Evolutionary conservation across 2,113 vertebrate species (phyloP).

Genomic region (Kobus ellipsiprymnus): DNA sequence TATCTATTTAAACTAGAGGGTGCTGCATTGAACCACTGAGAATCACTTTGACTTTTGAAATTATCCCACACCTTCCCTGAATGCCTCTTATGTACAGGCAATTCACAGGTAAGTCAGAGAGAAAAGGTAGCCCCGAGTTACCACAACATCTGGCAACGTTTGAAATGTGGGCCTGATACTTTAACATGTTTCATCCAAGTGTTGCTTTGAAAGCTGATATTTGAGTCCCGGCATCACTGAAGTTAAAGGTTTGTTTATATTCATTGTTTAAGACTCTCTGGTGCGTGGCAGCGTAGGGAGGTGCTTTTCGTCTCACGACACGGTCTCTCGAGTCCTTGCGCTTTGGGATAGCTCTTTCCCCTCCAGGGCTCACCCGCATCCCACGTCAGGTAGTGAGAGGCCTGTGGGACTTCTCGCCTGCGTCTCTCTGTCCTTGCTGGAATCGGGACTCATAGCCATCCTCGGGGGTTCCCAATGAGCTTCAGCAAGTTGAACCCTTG

Average conservation of each 20-base stretch:
- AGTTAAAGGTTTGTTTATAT: not conserved
- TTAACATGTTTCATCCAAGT: accelerated
- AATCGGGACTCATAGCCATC: not conserved
- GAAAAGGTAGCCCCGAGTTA: not conserved
- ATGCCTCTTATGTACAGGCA: not conserved
- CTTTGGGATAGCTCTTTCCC: accelerated
- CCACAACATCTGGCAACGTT: not conserved
- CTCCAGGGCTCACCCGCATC: not conserved
- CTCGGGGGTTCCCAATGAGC: not conserved
- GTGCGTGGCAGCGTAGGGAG: not conserved
- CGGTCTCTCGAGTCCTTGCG: not conserved
- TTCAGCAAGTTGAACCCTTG: not conserved
- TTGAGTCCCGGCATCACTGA: not conserved
- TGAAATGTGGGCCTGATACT: not conserved
- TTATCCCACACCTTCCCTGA: not conserved
- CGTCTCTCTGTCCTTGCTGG: accelerated
- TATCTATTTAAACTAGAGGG: not conserved
- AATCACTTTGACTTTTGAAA: not conserved
- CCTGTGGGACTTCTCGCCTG: accelerated
- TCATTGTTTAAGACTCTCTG: accelerated
- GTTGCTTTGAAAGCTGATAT: not conserved
- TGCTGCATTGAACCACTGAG: too few relatives aligned
- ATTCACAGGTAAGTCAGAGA: not conserved
- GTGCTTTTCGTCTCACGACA: accelerated
- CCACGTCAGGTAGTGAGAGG: not conserved